phyloP scores from a whole-genome alignment of 2,113 vertebrate species.

The Pygathrix nemaeus region DNA sequence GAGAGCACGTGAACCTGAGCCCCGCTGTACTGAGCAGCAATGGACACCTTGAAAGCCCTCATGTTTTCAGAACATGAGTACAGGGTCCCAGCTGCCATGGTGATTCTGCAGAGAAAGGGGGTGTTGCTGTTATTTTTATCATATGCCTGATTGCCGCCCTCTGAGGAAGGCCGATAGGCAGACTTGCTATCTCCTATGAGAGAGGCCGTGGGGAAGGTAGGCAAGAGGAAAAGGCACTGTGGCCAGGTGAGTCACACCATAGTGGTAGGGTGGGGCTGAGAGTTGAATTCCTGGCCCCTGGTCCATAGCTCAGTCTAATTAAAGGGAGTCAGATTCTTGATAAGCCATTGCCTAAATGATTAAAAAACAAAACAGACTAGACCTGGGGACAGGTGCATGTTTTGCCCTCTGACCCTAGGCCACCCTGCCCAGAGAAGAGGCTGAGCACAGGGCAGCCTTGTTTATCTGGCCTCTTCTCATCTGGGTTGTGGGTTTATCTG shows the following conservation, averaged over 20 bases:
- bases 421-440: background rate
- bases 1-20: too few species aligned
- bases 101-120: too few species aligned
- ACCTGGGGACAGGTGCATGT: background rate
- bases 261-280: background rate
- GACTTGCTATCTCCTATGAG: background rate
- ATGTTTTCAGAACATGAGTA: too few species aligned
- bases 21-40: too few species aligned
- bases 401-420: background rate
- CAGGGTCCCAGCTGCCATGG: too few species aligned
- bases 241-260: background rate
- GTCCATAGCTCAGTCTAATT: background rate
- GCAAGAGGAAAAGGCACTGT: too few species aligned
- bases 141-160: background rate
- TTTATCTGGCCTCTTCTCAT: background rate
- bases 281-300: background rate
- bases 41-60: too few species aligned
- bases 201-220: background rate
- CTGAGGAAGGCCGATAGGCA: background rate
- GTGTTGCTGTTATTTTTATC: background rate
- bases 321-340: background rate
- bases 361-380: background rate
- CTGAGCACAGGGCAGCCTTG: background rate
- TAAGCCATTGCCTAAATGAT: background rate
- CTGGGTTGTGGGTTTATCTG: background rate